phyloP scores from a whole-genome alignment of 2,888 invertebrate species.

The Bombylius discolor region DNA sequence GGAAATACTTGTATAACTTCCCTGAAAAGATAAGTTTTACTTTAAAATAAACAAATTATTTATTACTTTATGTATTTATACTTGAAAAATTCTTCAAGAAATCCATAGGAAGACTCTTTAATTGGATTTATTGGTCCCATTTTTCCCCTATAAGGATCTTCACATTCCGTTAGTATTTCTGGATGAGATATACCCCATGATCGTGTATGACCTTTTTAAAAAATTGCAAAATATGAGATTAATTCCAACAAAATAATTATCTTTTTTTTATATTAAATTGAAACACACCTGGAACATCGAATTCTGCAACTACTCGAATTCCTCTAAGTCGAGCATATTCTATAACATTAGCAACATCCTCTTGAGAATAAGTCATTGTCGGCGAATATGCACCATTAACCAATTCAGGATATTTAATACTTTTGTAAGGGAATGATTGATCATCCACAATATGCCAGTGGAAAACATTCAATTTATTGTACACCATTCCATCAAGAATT shows the following conservation, averaged over 20 bases:
- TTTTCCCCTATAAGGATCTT: conserved; percentile 39
- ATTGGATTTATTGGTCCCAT: conserved; percentile 74
- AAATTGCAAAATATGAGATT: not conserved
- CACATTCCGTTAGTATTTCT: conserved; percentile 62
- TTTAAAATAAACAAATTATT: not conserved
- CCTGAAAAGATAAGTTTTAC: conserved; percentile 11
- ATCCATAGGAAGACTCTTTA: conserved; percentile 47
- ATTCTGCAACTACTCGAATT: conserved; percentile 79
- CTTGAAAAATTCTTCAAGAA: conserved; percentile 51
- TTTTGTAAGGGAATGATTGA: conserved; percentile 82
- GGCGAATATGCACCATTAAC: conserved; percentile 55
- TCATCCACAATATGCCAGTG: conserved; percentile 96
- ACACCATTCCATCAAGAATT: conserved; percentile 71
- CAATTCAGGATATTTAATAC: conserved; percentile 61
- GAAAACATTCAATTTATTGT: conserved; percentile 84
- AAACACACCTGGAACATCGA: conserved; percentile 73
- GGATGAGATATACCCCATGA: conserved; percentile 74
- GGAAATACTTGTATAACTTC: conserved; percentile 53
- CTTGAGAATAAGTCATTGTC: conserved; percentile 48
- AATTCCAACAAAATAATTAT: not conserved
- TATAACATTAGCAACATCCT: conserved; percentile 53
- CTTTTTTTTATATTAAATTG: too few species aligned
- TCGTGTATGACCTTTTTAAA: conserved; percentile 55
- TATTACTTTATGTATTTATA: conserved; percentile 40
- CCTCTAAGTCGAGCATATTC: conserved; percentile 67